These are phyloP conservation scores for Numenius phaeopus DNA, from an alignment of 2,797 vertebrate species.

Conservation along the genomic window DNA sequence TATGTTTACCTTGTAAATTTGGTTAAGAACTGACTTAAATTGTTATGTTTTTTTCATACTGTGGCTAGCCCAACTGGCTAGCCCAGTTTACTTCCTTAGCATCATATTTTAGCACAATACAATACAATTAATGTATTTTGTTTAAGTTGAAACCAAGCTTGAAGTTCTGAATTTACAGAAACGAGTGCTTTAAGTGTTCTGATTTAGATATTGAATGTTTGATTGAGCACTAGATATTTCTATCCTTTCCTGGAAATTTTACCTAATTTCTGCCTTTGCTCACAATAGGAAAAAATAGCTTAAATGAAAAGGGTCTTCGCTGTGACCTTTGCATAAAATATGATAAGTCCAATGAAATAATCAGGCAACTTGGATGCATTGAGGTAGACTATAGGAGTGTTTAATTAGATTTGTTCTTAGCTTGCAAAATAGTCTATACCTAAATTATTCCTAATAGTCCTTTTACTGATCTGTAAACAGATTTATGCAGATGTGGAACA, in stretches of 20 bases:
- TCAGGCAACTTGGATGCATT: not conserved
- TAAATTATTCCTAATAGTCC: not conserved
- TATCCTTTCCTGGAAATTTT: not conserved
- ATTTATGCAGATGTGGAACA: not conserved
- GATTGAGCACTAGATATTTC: not conserved
- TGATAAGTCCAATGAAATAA: not conserved
- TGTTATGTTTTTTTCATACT: not conserved
- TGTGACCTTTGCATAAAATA: not conserved
- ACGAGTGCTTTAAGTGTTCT: not conserved
- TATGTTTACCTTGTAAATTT: not conserved
- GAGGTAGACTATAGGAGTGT: not conserved
- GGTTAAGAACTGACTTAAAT: not conserved
- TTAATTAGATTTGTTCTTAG: not conserved
- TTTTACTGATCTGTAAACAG: not conserved
- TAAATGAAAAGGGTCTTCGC: not conserved
- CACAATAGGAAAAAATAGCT: not conserved
- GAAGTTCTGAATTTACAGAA: not conserved
- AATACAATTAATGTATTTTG: not conserved
- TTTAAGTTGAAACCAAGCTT: not conserved
- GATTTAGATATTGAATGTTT: not conserved
- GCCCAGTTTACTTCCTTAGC: not conserved
- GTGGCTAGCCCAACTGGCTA: not conserved
- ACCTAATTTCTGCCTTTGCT: not conserved
- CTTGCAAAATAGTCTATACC: not conserved
- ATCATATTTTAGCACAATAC: not conserved